Evolutionary conservation across 2,113 vertebrate genomes (phyloP), one percentile per base, ranked within the genome.

Genomic region (Solea solea): DNA sequence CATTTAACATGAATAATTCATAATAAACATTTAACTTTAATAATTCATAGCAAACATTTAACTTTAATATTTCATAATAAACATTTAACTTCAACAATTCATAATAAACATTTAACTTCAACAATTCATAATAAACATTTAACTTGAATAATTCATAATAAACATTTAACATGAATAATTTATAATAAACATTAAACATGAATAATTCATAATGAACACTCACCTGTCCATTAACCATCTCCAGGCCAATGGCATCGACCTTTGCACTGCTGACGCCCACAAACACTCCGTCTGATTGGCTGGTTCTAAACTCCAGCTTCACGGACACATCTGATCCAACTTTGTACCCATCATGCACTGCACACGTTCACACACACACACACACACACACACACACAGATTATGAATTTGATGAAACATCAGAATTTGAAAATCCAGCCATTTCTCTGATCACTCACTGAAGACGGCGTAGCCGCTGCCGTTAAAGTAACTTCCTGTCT

Each of bases 221-320:
- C 27, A 99, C 97, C 96, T 97, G 96, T 88, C 97, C 95, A 1
- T 93, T 89, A n/a, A 96, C 81, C 13, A 99, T 90, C 86, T 99
- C 97, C 69, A 99, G 80, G 2, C 98, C 98, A 2, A 99, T 87
- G 5, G 97, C 97, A 9, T 98, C 97, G 0, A 98, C 95, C 60
- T 95, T 97, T 8, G 95, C 93, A 1, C 95, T 99, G 91, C 98
- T 98, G 84, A 99, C 87, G 0, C 96, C 98, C 0, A 99, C 75
- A 9, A 99, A 93, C 46, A 96, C 83, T 0, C 93, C 96, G 0
- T 95, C 95, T 41, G 57, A 71, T 0, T 70, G 82, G 7, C 93
- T 93, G 0, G 95, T 96, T 7, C 95, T 95, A 74, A 99, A 97
- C 84, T 97, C 95, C 57, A 99, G 85, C 0, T 91, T 90, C 76